Conservation (phyloP, 2,888 invertebrate species). For the Ferdinandea cuprea region DNA sequence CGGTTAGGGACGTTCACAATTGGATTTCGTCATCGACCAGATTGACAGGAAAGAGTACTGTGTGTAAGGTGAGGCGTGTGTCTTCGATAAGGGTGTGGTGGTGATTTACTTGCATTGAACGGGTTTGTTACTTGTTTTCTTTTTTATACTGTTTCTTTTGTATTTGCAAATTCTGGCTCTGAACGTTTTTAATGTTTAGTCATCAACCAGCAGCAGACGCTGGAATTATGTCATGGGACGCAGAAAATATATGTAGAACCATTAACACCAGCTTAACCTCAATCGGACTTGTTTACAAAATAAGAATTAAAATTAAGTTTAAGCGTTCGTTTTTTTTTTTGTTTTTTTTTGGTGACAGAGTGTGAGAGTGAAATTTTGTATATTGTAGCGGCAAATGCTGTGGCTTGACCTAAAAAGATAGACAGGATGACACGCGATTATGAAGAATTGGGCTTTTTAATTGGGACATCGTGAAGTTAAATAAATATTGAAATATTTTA, state of each 20-base stretch:
- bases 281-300: constrained; percentile 9
- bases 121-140: constrained; percentile 1
- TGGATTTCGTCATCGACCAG: constrained; percentile 49
- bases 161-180: constrained; percentile 13
- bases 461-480: no score
- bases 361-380: no score
- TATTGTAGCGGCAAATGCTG: no score
- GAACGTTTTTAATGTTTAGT: constrained; percentile 5
- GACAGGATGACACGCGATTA: no score
- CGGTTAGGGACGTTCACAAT: constrained; percentile 45
- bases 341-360: no score
- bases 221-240: constrained; percentile 48
- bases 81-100: constrained; percentile 6
- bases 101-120: background rate
- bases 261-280: constrained; percentile 14
- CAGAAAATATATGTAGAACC: background rate
- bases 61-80: constrained; percentile 5
- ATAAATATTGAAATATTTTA: no score
- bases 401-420: no score
- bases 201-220: constrained; percentile 7
- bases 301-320: background rate
- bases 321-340: no score
- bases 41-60: constrained; percentile 17
- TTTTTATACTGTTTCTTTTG: background rate
- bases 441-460: no score